Percentiles rank a stretch among this genome's conserved stretches.
These are phyloP conservation scores for Lytechinus variegatus DNA, from an alignment of 35 echinoderm and acorn worm genomes.

Conservation along the genomic window DNA sequence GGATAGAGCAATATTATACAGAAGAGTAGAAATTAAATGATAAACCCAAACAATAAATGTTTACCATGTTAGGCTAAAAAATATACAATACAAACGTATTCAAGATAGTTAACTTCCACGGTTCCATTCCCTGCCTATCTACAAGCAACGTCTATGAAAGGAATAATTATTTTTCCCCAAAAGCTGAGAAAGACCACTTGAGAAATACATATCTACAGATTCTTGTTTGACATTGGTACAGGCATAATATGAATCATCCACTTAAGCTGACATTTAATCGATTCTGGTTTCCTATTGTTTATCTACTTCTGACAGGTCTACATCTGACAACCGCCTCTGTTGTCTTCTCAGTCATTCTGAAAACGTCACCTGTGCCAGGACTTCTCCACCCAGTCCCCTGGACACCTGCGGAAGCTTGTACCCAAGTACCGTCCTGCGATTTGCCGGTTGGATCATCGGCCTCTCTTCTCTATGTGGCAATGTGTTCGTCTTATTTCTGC, in stretches of 20 bases:
- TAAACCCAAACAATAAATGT: too few species aligned
- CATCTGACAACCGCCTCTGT: conserved; percentile 18
- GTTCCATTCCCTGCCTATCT: too few species aligned
- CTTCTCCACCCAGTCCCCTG: conserved; percentile 44
- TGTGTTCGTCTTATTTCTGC: conserved; percentile 67
- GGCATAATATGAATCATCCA: background rate
- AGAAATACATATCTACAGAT: too few species aligned
- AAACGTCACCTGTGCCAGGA: conserved; percentile 27
- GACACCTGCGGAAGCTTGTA: conserved; percentile 59
- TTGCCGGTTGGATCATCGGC: conserved; percentile 77
- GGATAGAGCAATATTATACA: too few species aligned
- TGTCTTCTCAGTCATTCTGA: conserved; percentile 4
- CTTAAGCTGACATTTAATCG: background rate
- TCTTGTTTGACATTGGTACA: too few species aligned
- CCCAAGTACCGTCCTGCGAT: conserved; percentile 53
- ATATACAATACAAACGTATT: too few species aligned
- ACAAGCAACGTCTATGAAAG: too few species aligned
- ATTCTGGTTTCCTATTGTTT: background rate
- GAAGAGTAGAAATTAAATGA: too few species aligned
- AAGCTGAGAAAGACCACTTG: too few species aligned
- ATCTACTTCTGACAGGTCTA: background rate
- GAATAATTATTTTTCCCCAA: too few species aligned
- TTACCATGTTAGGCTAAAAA: too few species aligned
- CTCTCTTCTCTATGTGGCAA: conserved; percentile 80
- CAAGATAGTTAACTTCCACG: too few species aligned